These are phyloP conservation scores for Cryptocheilus praepositus DNA, from an alignment of 2,888 invertebrate genomes.

Conservation along the genomic window DNA sequence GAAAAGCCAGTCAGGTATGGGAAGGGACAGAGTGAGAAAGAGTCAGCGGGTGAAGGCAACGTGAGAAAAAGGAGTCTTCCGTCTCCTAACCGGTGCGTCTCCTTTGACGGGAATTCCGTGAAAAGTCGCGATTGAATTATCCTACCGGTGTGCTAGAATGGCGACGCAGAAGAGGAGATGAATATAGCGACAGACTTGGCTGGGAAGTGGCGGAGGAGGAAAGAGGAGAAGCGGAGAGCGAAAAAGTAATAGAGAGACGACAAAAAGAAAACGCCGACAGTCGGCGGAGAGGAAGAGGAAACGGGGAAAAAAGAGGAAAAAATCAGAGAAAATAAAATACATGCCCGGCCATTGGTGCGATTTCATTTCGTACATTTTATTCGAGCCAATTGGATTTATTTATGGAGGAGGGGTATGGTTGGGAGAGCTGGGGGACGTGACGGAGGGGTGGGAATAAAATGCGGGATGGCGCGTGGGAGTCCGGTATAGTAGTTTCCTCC, in stretches of 20 bases:
- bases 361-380: conserved; percentile 65
- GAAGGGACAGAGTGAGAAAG: conserved; percentile 24
- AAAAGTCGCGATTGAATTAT: conserved; percentile 61
- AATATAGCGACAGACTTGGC: not conserved
- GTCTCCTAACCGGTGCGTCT: conserved; percentile 49
- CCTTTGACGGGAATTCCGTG: conserved; percentile 58
- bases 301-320: conserved; percentile 24
- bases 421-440: conserved; percentile 34
- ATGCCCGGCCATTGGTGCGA: conserved; percentile 51
- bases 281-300: not conserved
- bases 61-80: conserved; percentile 43
- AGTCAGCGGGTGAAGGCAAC: conserved; percentile 25
- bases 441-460: conserved; percentile 26
- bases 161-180: conserved; percentile 19
- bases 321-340: conserved; percentile 58
- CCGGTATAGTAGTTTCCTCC: conserved; percentile 60
- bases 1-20: conserved; percentile 8
- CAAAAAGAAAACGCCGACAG: conserved; percentile 11
- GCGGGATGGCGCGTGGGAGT: conserved; percentile 40
- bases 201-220: not conserved
- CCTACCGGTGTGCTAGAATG: conserved; percentile 39
- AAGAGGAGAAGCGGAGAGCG: conserved; percentile 19
- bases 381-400: conserved; percentile 68
- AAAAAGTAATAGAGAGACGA: conserved; percentile 23
- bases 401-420: conserved; percentile 52